phyloP scores from a whole-genome alignment of 23 tunicate genomes.

The Styela clava region DNA sequence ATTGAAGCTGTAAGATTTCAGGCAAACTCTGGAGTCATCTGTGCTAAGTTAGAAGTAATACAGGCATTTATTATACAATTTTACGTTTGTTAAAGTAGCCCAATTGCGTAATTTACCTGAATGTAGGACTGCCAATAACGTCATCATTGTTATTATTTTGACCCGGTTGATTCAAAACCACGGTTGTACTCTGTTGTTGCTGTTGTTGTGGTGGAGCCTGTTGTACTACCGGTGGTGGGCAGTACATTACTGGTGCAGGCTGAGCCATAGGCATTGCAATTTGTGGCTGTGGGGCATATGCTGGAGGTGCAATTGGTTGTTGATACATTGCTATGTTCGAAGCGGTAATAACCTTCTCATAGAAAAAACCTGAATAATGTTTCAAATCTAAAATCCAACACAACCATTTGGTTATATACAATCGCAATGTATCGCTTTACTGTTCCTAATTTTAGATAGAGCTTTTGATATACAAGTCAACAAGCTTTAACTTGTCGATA shows the following conservation, averaged over 20 bases:
- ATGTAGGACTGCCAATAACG: conserved; percentile 4
- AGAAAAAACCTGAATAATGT: neutral
- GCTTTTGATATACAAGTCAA: too few relatives aligned
- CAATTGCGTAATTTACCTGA: too few relatives aligned
- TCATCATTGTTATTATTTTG: neutral
- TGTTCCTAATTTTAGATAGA: too few relatives aligned
- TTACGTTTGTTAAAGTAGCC: too few relatives aligned
- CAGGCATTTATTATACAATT: too few relatives aligned
- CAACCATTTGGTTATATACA: too few relatives aligned
- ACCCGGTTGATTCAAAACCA: neutral
- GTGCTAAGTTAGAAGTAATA: too few relatives aligned
- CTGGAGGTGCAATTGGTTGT: neutral
- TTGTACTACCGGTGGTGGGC: neutral
- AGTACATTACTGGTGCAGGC: neutral
- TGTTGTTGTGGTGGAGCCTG: neutral
- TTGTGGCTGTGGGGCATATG: neutral
- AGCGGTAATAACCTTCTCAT: neutral
- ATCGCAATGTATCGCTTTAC: too few relatives aligned
- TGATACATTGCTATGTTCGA: neutral
- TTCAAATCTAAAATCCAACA: neutral
- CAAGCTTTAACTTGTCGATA: too few relatives aligned
- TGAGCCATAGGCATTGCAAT: neutral
- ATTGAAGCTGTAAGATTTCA: too few relatives aligned
- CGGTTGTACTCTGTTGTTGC: conserved; percentile 11
- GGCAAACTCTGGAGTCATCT: too few relatives aligned